Conservation (phyloP, 2,797 vertebrate genomes). For the Pempheris klunzingeri region DNA sequence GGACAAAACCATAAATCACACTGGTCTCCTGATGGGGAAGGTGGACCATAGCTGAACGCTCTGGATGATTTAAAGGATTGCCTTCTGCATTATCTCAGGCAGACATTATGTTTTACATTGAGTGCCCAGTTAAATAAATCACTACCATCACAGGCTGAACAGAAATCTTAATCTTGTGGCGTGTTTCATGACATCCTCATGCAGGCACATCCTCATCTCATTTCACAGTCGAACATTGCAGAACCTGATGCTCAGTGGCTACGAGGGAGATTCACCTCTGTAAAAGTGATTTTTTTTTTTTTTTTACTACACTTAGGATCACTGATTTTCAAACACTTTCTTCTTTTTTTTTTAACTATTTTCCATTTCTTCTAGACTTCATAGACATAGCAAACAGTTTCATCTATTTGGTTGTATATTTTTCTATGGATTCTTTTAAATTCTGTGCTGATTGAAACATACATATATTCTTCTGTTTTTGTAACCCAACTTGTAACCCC, state of each 20-base stretch:
- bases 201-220: not conserved
- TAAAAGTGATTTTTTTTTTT: no score
- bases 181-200: slow-evolving; percentile 20
- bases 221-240: slow-evolving; percentile 4
- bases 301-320: not conserved
- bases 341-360: no score
- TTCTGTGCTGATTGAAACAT: no score
- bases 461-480: no score
- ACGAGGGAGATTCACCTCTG: not conserved
- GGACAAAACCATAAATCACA: slow-evolving; percentile 65
- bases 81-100: slow-evolving; percentile 1
- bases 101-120: not conserved
- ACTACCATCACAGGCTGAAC: slow-evolving; percentile 20
- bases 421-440: no score
- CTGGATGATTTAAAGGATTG: slow-evolving; percentile 22
- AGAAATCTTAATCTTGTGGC: slow-evolving; percentile 4
- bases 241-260: not conserved
- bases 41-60: slow-evolving; percentile 12
- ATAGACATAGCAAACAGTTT: no score
- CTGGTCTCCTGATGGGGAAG: slow-evolving; percentile 16
- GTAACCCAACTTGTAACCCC: no score
- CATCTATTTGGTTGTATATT: no score
- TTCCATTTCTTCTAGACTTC: no score
- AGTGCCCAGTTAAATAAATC: slow-evolving; percentile 18
- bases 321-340: no score